Conservation (phyloP, 2,888 invertebrate species). For the Catocala sponsa region DNA sequence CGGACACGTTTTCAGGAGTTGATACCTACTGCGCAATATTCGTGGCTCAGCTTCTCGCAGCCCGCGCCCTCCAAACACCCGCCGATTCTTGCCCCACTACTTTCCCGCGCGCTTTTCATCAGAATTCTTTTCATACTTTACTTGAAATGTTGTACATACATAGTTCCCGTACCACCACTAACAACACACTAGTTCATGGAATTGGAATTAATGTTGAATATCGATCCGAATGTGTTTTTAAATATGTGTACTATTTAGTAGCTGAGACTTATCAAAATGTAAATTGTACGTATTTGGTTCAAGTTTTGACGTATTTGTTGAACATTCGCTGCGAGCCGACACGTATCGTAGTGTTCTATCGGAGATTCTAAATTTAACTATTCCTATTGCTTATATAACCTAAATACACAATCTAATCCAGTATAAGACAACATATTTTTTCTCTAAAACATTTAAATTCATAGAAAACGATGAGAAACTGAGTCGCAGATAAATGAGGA, state of each 20-base stretch:
- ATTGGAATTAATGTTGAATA: constrained; percentile 22
- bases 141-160: background rate
- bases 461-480: constrained; percentile 29
- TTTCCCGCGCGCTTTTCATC: constrained; percentile 39
- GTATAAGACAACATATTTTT: constrained; percentile 9
- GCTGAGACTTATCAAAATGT: constrained; percentile 66
- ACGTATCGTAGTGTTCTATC: constrained; percentile 29
- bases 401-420: constrained; percentile 22
- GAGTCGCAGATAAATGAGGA: constrained; percentile 58
- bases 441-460: constrained; percentile 2
- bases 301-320: constrained; percentile 71
- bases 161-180: background rate
- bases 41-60: constrained; percentile 72
- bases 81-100: constrained; percentile 18
- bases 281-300: constrained; percentile 68
- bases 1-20: constrained; percentile 87
- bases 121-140: constrained; percentile 36
- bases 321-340: constrained; percentile 64
- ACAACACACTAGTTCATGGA: constrained; percentile 15
- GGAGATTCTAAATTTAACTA: constrained; percentile 20
- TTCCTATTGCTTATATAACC: constrained; percentile 31
- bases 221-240: constrained; percentile 15
- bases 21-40: constrained; percentile 81
- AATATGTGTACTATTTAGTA: constrained; percentile 29
- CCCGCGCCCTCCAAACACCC: constrained; percentile 59